phyloP scores from a whole-genome alignment of 2,113 vertebrate species.

The Rissa tridactyla region DNA sequence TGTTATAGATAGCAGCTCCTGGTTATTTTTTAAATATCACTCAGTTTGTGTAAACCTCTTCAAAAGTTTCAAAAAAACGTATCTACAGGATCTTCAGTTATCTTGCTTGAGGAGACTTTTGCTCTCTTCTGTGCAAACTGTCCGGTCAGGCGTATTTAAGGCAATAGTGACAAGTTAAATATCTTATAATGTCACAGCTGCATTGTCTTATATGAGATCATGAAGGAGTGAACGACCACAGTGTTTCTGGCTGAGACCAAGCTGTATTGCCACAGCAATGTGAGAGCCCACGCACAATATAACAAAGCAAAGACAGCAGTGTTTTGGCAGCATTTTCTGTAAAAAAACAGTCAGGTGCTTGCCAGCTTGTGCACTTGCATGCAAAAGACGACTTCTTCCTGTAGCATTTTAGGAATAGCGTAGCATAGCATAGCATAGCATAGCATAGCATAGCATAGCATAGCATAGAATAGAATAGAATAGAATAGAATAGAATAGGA shows the following conservation, averaged over 20 bases:
- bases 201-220: background rate
- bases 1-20: background rate
- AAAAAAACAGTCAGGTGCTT: background rate
- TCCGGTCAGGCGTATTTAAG: background rate
- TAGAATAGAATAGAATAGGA: background rate
- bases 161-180: background rate
- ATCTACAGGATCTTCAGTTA: background rate
- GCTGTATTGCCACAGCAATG: background rate
- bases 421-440: background rate
- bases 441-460: background rate
- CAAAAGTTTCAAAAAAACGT: background rate
- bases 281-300: background rate
- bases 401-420: background rate
- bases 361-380: background rate
- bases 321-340: background rate
- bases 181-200: background rate
- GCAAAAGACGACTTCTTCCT: background rate
- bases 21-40: background rate
- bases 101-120: background rate
- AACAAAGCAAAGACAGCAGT: background rate
- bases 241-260: background rate
- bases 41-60: background rate
- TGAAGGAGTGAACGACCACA: background rate
- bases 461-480: background rate
- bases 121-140: background rate